Evolutionary conservation across 2,888 invertebrate genomes (phyloP).

Genomic region (Monochamus alternatus): DNA sequence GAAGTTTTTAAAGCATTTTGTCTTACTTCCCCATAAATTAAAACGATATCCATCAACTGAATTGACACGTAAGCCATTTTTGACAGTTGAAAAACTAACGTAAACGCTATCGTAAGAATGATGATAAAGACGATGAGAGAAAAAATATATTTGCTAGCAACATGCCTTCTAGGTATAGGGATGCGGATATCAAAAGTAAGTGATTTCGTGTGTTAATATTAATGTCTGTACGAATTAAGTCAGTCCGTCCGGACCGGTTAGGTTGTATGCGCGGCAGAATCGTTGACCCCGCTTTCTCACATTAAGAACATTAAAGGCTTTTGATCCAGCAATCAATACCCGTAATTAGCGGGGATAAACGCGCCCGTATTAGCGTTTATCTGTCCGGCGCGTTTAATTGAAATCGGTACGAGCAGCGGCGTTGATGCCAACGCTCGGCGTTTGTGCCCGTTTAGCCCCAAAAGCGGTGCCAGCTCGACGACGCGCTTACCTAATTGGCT

Average conservation of each 20-base stretch:
- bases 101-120: too few species aligned
- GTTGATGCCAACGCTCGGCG: conserved; percentile 46
- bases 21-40: too few species aligned
- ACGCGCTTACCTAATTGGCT: conserved; percentile 57
- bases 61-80: too few species aligned
- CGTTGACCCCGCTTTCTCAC: conserved; percentile 37
- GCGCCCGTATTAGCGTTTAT: conserved; percentile 45
- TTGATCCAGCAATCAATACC: conserved; percentile 40
- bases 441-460: conserved; percentile 53
- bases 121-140: too few species aligned
- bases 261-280: conserved; percentile 1
- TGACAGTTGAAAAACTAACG: too few species aligned
- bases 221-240: neutral
- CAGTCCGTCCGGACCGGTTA: neutral
- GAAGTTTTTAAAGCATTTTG: too few species aligned
- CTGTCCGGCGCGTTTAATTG: conserved; percentile 49
- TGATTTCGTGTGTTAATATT: too few species aligned
- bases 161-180: too few species aligned
- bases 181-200: too few species aligned
- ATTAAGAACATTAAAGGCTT: conserved; percentile 36
- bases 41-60: too few species aligned
- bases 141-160: too few species aligned
- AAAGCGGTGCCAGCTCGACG: conserved; percentile 55
- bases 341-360: conserved; percentile 47
- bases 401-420: conserved; percentile 48